Percentiles rank a stretch among this genome's conserved stretches.
phyloP scores from a whole-genome alignment of 1,140 invertebrate species.

The Caerostris darwini region DNA sequence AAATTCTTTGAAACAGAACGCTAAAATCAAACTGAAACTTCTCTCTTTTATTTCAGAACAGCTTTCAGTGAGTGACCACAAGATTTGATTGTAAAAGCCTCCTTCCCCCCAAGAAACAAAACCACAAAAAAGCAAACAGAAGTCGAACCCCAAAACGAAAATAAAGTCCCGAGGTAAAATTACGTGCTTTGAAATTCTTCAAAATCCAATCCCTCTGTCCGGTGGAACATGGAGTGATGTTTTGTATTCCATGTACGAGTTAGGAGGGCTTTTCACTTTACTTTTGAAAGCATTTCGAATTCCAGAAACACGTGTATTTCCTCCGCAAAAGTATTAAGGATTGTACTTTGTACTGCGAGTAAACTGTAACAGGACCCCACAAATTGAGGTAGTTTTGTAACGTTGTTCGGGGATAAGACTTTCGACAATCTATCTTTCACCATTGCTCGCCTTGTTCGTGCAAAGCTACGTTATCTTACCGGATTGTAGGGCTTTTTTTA shows the following conservation, averaged over 20 bases:
- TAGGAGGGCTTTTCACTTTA: conserved; percentile 57
- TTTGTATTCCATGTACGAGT: conserved; percentile 72
- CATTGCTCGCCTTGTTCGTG: conserved; percentile 21
- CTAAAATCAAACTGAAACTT: no score
- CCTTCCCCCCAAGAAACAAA: not conserved
- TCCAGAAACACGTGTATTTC: conserved; percentile 77
- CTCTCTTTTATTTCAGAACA: not conserved
- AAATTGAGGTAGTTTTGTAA: conserved; percentile 77
- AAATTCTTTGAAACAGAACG: no score
- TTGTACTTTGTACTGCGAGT: conserved; percentile 62
- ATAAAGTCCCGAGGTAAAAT: conserved; percentile 59
- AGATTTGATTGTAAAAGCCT: conserved; percentile 31
- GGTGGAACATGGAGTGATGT: conserved; percentile 15
- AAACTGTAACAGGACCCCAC: conserved; percentile 43
- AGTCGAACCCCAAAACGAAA: conserved; percentile 39
- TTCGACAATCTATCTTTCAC: conserved; percentile 69
- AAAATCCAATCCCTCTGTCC: conserved; percentile 25
- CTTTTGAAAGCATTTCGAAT: conserved; percentile 77
- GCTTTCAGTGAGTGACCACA: not conserved
- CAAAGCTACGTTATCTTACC: conserved; percentile 46
- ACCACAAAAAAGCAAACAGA: not conserved
- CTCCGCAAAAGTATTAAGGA: conserved; percentile 69
- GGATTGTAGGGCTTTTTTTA: not conserved
- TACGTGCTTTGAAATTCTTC: conserved; percentile 74
- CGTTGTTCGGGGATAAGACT: conserved; percentile 71